phyloP scores from a whole-genome alignment of 1,140 invertebrate genomes.

The Atopsyche davidsoni region DNA sequence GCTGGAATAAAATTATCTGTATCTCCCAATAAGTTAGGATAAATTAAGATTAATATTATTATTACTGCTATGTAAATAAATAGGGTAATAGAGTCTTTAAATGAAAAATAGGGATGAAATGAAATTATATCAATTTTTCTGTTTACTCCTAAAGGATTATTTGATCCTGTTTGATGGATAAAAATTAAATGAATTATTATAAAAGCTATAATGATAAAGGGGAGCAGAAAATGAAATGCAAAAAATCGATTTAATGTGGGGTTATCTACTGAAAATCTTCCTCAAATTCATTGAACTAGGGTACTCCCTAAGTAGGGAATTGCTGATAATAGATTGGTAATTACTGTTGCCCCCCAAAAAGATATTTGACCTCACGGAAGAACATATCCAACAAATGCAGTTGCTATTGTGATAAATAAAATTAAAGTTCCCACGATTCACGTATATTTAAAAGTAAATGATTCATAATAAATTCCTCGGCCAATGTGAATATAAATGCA shows the following conservation, averaged over 20 bases:
- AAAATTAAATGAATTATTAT: constrained; percentile 55
- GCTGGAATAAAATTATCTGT: constrained; percentile 64
- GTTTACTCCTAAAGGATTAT: constrained; percentile 54
- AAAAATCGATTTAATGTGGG: constrained; percentile 65
- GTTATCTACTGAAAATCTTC: constrained; percentile 63
- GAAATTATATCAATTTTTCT: constrained; percentile 57
- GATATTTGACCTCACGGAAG: constrained; percentile 67
- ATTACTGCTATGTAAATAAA: constrained; percentile 47
- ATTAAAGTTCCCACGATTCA: constrained; percentile 54
- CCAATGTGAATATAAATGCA: constrained; percentile 48
- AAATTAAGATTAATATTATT: constrained; percentile 43
- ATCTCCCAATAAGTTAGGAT: constrained; percentile 57
- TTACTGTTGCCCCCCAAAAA: constrained; percentile 65
- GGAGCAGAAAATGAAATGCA: constrained; percentile 61
- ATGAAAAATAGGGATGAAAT: constrained; percentile 56
- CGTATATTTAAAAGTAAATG: constrained; percentile 46
- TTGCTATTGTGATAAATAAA: constrained; percentile 56
- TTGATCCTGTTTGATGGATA: constrained; percentile 55
- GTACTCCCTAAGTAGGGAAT: constrained; percentile 54
- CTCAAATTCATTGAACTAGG: constrained; percentile 62
- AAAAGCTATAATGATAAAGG: constrained; percentile 57
- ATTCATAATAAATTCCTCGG: constrained; percentile 52
- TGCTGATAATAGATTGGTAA: constrained; percentile 65
- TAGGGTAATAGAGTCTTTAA: constrained; percentile 55
- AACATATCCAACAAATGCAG: constrained; percentile 64